A percentile compares a stretch with the other conserved stretches of the same genome.
phyloP scores from a whole-genome alignment of 2,888 invertebrate species.

The Fragum whitleyi region DNA sequence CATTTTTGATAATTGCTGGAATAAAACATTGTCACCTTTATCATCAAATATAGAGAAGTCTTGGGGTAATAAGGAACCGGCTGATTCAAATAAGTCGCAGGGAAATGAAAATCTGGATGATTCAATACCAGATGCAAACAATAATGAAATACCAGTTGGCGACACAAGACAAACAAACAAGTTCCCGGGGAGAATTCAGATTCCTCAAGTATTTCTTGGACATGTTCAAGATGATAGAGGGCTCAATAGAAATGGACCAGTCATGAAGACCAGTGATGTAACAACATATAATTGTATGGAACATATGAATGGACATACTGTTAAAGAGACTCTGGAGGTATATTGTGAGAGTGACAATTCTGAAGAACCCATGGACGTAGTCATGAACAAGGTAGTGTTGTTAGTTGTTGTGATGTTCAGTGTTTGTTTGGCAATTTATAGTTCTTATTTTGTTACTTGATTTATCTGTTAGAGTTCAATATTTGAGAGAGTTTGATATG shows the following conservation, averaged over 20 bases:
- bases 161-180: background rate
- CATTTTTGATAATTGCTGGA: background rate
- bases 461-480: background rate
- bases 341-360: background rate
- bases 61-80: too few relatives aligned
- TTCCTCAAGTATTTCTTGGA: too few relatives aligned
- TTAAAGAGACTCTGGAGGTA: background rate
- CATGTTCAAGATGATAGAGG: background rate
- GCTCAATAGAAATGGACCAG: background rate
- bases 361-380: background rate
- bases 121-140: background rate
- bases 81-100: background rate
- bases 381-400: slow-evolving; percentile 6
- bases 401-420: background rate
- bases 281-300: background rate
- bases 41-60: background rate
- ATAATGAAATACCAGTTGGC: background rate
- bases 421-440: slow-evolving; percentile 2
- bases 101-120: background rate
- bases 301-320: slow-evolving; percentile 7
- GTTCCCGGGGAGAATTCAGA: too few relatives aligned
- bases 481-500: background rate
- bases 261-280: background rate
- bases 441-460: slow-evolving; percentile 3
- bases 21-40: background rate